Percentiles rank a stretch among this genome's conserved stretches.
phyloP scores from a whole-genome alignment of 2,797 vertebrate genomes.

The Gallinago solitaria region DNA sequence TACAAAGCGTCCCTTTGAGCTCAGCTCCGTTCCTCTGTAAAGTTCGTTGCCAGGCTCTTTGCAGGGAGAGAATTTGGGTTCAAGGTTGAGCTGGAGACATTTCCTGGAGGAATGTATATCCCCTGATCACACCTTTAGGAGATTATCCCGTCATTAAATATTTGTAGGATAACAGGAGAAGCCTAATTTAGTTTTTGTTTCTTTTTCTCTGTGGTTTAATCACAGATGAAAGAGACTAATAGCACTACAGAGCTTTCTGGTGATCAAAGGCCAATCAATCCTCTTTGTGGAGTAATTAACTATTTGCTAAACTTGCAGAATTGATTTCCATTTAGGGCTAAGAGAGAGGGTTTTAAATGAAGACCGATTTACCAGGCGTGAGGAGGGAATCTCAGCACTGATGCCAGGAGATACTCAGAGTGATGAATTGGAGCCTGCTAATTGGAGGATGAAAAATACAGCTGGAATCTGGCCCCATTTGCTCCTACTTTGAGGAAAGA shows the following conservation, averaged over 20 bases:
- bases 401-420: constrained; percentile 84
- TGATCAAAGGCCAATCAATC: constrained; percentile 88
- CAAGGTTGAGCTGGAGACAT: constrained; percentile 73
- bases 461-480: constrained; percentile 76
- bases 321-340: constrained; percentile 92
- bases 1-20: constrained; percentile 78
- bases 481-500: constrained; percentile 68
- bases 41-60: constrained; percentile 68
- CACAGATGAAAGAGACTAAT: constrained; percentile 90
- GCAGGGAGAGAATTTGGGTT: constrained; percentile 70
- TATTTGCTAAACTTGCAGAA: constrained; percentile 95
- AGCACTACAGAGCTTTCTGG: constrained; percentile 83
- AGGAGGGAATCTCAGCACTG: constrained; percentile 80
- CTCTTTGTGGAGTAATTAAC: constrained; percentile 90
- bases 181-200: constrained; percentile 89
- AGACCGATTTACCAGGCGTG: constrained; percentile 84
- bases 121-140: constrained; percentile 80
- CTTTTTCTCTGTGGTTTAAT: constrained; percentile 87
- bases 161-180: constrained; percentile 86
- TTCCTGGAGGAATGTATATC: constrained; percentile 70
- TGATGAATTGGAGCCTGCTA: constrained; percentile 88
- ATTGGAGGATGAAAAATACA: constrained; percentile 83
- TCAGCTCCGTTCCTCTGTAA: constrained; percentile 78
- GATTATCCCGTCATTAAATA: constrained; percentile 86
- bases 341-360: constrained; percentile 88